Conservation (phyloP, 2,888 invertebrate genomes). For the Meiosimyza decipiens region DNA sequence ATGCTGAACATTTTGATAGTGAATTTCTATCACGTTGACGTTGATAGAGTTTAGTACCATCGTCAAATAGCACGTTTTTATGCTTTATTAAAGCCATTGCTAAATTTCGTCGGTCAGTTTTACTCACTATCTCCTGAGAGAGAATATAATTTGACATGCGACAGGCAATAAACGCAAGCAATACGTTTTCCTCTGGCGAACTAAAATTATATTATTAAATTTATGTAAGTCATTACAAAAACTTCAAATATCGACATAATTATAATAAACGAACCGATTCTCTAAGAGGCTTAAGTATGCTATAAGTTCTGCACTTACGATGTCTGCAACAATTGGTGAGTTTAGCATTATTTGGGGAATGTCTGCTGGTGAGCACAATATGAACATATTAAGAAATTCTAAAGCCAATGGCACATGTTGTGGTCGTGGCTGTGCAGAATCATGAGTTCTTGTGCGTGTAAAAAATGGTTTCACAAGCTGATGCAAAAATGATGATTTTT, state of each 20-base stretch:
- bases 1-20: background rate
- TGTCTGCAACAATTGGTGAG: constrained; percentile 63
- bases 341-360: constrained; percentile 61
- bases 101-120: constrained; percentile 55
- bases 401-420: constrained; percentile 57
- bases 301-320: constrained; percentile 61
- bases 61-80: constrained; percentile 64
- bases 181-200: constrained; percentile 57
- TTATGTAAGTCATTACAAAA: background rate
- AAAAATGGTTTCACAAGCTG: constrained; percentile 59
- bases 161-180: constrained; percentile 62
- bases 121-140: constrained; percentile 56
- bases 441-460: constrained; percentile 43
- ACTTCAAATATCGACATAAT: background rate
- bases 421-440: constrained; percentile 35
- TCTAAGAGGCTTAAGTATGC: constrained; percentile 57
- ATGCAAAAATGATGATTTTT: constrained; percentile 57
- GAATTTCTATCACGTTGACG: constrained; percentile 43
- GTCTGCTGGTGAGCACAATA: constrained; percentile 58
- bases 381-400: constrained; percentile 63
- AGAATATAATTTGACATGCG: constrained; percentile 63
- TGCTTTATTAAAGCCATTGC: constrained; percentile 59
- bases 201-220: constrained; percentile 37
- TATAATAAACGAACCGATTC: constrained; percentile 53
- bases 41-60: constrained; percentile 56